Conservation (phyloP, 2,797 vertebrate genomes). For the Lateolabrax maculatus region DNA sequence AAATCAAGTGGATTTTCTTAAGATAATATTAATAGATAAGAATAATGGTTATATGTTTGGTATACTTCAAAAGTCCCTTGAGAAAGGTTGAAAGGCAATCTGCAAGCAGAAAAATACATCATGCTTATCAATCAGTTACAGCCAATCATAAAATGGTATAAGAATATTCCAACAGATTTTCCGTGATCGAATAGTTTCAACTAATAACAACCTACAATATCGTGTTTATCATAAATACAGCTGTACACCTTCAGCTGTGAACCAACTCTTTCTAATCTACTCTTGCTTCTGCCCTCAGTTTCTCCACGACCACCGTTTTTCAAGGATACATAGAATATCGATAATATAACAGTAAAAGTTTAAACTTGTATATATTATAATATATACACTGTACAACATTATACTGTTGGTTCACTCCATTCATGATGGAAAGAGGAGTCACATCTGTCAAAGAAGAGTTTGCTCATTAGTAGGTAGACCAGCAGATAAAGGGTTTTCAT, state of each 20-base stretch:
- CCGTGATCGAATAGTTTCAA: neutral
- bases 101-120: neutral
- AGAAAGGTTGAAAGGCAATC: conserved; percentile 4
- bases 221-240: neutral
- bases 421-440: conserved; percentile 53
- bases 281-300: neutral
- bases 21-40: neutral
- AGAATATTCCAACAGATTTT: neutral
- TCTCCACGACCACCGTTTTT: conserved; percentile 1
- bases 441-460: conserved; percentile 69
- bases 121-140: neutral
- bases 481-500: conserved; percentile 83
- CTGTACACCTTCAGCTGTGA: neutral
- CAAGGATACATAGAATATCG: neutral
- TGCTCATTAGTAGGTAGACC: conserved; percentile 75
- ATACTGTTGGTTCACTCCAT: conserved; percentile 28
- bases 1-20: neutral
- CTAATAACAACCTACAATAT: neutral
- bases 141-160: neutral
- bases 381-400: conserved; percentile 19
- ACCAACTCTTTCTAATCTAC: conserved; percentile 8
- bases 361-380: too few relatives aligned
- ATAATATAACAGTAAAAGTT: neutral
- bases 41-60: neutral
- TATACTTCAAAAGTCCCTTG: neutral